phyloP scores from a whole-genome alignment of 92 coral and sea anemone genomes.

The Diadumene lineata region DNA sequence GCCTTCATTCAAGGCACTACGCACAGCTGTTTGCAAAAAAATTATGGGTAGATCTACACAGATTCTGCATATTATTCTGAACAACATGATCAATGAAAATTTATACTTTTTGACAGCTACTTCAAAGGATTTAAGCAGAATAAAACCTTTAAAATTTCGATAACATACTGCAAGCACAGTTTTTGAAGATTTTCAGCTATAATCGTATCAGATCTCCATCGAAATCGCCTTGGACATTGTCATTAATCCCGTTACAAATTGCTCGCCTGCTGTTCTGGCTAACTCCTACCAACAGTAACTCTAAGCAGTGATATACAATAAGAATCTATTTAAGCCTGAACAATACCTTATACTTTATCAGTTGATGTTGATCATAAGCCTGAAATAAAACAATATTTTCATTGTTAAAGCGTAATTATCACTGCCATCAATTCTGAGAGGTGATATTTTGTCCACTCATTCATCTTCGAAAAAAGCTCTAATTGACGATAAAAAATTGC shows the following conservation, averaged over 20 bases:
- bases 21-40: too few relatives aligned
- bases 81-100: too few relatives aligned
- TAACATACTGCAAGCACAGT: not conserved
- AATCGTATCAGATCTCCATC: too few relatives aligned
- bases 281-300: not conserved
- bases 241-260: too few relatives aligned
- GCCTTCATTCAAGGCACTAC: too few relatives aligned
- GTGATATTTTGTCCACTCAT: not conserved
- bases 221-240: too few relatives aligned
- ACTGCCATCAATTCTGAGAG: not conserved
- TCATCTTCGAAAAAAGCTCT: too few relatives aligned
- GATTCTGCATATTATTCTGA: too few relatives aligned
- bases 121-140: not conserved
- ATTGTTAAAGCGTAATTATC: not conserved
- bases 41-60: too few relatives aligned
- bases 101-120: not conserved
- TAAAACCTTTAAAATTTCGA: too few relatives aligned
- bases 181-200: too few relatives aligned
- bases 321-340: not conserved
- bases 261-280: conserved; percentile 3
- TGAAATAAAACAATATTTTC: conserved; percentile 19
- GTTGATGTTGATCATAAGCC: conserved; percentile 89
- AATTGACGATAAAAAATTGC: not conserved
- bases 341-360: conserved; percentile 83
- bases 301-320: not conserved